Conservation (phyloP, 2,113 vertebrate genomes). For the Stomatorhinus ivindoensis region DNA sequence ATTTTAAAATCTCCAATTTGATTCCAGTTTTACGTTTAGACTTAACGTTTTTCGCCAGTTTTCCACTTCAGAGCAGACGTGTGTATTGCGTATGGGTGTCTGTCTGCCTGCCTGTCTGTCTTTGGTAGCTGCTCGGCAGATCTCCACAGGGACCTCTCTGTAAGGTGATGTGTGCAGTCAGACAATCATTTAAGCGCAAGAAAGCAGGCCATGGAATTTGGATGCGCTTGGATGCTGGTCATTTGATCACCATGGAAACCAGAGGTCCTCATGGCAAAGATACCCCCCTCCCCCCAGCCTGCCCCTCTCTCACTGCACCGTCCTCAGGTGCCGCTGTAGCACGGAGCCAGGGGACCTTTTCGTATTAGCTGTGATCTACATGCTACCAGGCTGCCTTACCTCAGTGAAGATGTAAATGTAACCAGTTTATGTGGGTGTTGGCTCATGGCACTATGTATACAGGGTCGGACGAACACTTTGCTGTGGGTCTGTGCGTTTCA, state of each 20-base stretch:
- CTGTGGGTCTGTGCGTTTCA: neutral
- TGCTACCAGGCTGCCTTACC: neutral
- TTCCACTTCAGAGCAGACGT: neutral
- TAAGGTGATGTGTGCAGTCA: neutral
- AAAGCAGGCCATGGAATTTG: neutral
- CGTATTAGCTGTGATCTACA: neutral
- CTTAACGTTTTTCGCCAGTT: neutral
- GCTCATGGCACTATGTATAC: neutral
- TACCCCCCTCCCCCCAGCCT: neutral
- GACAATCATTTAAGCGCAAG: slow-evolving; percentile 4
- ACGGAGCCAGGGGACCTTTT: neutral
- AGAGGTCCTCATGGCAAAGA: neutral
- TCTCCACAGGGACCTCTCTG: neutral
- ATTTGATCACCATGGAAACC: neutral
- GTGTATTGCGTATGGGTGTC: neutral
- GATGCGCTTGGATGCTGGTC: neutral
- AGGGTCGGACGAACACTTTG: neutral
- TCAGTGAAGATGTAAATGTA: neutral
- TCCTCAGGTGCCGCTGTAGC: neutral
- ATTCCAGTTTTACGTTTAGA: neutral
- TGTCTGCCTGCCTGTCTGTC: neutral
- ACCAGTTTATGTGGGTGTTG: neutral
- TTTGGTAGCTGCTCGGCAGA: neutral
- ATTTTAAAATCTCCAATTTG: neutral
- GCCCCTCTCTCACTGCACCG: neutral